These are phyloP conservation scores for Encarsia formosa DNA, from an alignment of 2,888 invertebrate species.

Conservation along the genomic window DNA sequence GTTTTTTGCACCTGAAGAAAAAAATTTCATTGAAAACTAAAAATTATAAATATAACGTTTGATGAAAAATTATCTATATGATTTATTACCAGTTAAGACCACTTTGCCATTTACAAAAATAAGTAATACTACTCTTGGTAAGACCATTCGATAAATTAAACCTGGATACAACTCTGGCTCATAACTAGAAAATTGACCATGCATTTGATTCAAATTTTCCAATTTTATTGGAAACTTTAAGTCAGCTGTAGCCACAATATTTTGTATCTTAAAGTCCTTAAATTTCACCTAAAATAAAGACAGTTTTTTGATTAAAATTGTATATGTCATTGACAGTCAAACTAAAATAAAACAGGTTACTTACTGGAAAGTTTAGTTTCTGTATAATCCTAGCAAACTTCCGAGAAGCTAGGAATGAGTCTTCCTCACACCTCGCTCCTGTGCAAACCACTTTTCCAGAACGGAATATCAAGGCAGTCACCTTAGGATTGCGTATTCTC, in stretches of 20 bases:
- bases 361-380: constrained; percentile 72
- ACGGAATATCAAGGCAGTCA: constrained; percentile 71
- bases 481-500: constrained; percentile 75
- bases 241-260: constrained; percentile 70
- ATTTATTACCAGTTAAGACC: constrained; percentile 78
- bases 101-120: constrained; percentile 99
- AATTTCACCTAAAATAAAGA: constrained; percentile 63
- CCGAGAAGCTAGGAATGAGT: constrained; percentile 71
- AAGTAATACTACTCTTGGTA: constrained; percentile 89
- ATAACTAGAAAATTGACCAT: constrained; percentile 79
- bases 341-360: constrained; percentile 32
- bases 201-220: constrained; percentile 74
- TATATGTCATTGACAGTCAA: background rate
- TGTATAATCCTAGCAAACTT: constrained; percentile 81
- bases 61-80: too few relatives aligned
- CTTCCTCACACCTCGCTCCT: constrained; percentile 73
- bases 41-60: too few relatives aligned
- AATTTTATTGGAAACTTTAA: constrained; percentile 68
- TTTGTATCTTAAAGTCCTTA: constrained; percentile 69
- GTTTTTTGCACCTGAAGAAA: constrained; percentile 77
- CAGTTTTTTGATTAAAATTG: background rate
- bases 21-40: too few relatives aligned
- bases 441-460: constrained; percentile 82
- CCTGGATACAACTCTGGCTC: constrained; percentile 99
- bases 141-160: constrained; percentile 96